A percentile compares a stretch with the other conserved stretches of the same genome.
phyloP scores from a whole-genome alignment of 2,888 invertebrate species.

The Stratiomys singularior region DNA sequence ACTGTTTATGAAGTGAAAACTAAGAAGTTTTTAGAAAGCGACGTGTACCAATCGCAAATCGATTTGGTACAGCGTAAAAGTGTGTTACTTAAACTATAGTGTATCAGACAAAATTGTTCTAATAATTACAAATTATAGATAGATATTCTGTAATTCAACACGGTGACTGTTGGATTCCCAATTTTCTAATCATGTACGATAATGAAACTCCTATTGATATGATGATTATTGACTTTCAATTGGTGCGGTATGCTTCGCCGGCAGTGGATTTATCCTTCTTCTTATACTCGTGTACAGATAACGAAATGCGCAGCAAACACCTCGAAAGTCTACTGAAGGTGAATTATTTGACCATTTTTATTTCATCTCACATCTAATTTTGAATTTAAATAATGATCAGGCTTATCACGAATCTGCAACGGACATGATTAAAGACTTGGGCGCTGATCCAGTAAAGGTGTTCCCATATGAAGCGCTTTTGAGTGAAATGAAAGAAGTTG shows the following conservation, averaged over 20 bases:
- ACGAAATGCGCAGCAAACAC: slow-evolving; percentile 68
- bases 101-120: neutral
- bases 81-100: slow-evolving; percentile 45
- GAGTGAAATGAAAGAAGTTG: slow-evolving; percentile 66
- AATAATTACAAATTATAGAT: slow-evolving; percentile 47
- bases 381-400: slow-evolving; percentile 59
- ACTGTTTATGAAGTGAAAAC: slow-evolving; percentile 70
- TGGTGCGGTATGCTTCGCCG: slow-evolving; percentile 70
- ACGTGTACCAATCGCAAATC: slow-evolving; percentile 67
- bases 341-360: neutral
- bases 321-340: slow-evolving; percentile 67
- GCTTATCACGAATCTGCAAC: slow-evolving; percentile 71
- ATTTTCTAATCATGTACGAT: slow-evolving; percentile 71
- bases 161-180: slow-evolving; percentile 82
- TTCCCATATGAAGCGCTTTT: slow-evolving; percentile 62
- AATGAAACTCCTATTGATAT: slow-evolving; percentile 63
- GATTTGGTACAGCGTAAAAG: slow-evolving; percentile 59
- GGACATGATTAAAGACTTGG: slow-evolving; percentile 69
- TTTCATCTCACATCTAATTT: neutral
- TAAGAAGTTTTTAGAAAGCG: slow-evolving; percentile 68
- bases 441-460: slow-evolving; percentile 70
- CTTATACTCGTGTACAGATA: slow-evolving; percentile 72
- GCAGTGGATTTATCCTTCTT: slow-evolving; percentile 72
- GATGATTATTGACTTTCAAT: slow-evolving; percentile 77
- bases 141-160: slow-evolving; percentile 73